Conservation (phyloP, 1,140 invertebrate genomes). For the Nebria ingens region DNA sequence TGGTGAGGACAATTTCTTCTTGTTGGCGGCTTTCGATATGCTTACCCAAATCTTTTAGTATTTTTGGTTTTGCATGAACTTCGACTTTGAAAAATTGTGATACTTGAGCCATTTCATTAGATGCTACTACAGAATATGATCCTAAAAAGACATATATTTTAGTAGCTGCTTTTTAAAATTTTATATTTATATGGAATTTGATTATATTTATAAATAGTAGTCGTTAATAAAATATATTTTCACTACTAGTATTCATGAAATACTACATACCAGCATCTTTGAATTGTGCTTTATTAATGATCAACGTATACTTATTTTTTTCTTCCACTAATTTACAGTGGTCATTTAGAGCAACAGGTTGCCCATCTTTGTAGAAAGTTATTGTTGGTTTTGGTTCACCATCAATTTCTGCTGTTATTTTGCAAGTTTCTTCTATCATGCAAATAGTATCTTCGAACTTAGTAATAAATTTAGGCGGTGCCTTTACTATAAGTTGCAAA, state of each 20-base stretch:
- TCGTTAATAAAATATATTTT: too few species aligned
- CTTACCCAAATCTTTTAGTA: slow-evolving; percentile 56
- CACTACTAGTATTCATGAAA: background rate
- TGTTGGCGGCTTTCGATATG: slow-evolving; percentile 62
- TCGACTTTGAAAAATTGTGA: slow-evolving; percentile 74
- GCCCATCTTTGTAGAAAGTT: slow-evolving; percentile 78
- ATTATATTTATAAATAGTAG: too few species aligned
- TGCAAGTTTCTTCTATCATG: slow-evolving; percentile 54
- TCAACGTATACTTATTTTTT: slow-evolving; percentile 55
- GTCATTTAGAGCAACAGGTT: slow-evolving; percentile 55
- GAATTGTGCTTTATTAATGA: slow-evolving; percentile 68
- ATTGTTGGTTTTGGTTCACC: slow-evolving; percentile 72
- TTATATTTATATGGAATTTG: too few species aligned
- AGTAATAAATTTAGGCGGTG: slow-evolving; percentile 71
- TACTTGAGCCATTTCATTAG: slow-evolving; percentile 79
- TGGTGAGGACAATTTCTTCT: slow-evolving; percentile 65
- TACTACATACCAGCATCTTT: slow-evolving; percentile 64
- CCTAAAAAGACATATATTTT: slow-evolving; percentile 43
- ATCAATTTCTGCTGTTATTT: slow-evolving; percentile 69
- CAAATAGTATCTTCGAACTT: slow-evolving; percentile 65
- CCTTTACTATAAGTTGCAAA: slow-evolving; percentile 66
- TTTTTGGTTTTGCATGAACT: slow-evolving; percentile 65
- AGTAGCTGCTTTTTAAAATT: background rate
- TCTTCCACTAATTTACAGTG: slow-evolving; percentile 61
- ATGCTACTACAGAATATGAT: slow-evolving; percentile 85